Percentiles rank a stretch among this genome's conserved stretches.
Evolutionary conservation across 2,888 invertebrate genomes (phyloP).

Genomic region (Masnerella sp.): DNA sequence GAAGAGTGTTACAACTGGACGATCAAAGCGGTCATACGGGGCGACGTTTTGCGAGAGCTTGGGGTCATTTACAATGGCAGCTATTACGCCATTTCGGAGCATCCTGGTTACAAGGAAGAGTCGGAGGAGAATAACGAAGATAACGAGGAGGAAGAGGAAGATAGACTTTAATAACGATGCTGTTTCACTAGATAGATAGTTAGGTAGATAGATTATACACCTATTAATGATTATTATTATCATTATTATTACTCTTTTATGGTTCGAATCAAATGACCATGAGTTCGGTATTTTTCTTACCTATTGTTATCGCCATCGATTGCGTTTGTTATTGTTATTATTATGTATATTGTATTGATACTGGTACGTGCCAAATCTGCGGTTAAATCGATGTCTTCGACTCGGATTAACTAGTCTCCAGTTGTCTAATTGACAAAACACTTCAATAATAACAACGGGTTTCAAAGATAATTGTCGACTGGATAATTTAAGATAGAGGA

Average conservation of each 20-base stretch:
- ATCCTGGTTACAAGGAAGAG: conserved; percentile 95
- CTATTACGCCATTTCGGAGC: conserved; percentile 96
- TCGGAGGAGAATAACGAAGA: conserved; percentile 91
- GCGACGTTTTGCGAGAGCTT: conserved; percentile 92
- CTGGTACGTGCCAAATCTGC: conserved; percentile 22
- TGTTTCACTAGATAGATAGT: conserved; percentile 69
- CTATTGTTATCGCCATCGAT: conserved; percentile 12
- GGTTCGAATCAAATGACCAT: conserved; percentile 5
- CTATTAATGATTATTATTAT: conserved; percentile 72
- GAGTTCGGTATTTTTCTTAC: conserved; percentile 11
- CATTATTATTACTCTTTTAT: conserved; percentile 32
- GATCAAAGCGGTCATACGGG: conserved; percentile 95
- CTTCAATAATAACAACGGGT: too few relatives aligned
- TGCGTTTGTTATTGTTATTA: conserved; percentile 26
- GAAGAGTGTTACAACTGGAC: conserved; percentile 98
- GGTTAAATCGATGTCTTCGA: too few relatives aligned
- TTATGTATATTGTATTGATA: conserved; percentile 3
- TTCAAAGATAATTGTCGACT: too few relatives aligned
- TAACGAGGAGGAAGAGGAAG: conserved; percentile 89
- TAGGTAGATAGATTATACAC: conserved; percentile 72
- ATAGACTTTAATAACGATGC: conserved; percentile 77
- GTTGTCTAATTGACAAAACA: too few relatives aligned
- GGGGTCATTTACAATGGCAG: conserved; percentile 97
- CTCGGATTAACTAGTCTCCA: too few relatives aligned
- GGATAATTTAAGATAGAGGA: too few relatives aligned